A percentile compares a stretch with the other conserved stretches of the same genome.
Evolutionary conservation across 2,113 vertebrate genomes (phyloP).

Genomic region (Oncorhynchus kisutch): DNA sequence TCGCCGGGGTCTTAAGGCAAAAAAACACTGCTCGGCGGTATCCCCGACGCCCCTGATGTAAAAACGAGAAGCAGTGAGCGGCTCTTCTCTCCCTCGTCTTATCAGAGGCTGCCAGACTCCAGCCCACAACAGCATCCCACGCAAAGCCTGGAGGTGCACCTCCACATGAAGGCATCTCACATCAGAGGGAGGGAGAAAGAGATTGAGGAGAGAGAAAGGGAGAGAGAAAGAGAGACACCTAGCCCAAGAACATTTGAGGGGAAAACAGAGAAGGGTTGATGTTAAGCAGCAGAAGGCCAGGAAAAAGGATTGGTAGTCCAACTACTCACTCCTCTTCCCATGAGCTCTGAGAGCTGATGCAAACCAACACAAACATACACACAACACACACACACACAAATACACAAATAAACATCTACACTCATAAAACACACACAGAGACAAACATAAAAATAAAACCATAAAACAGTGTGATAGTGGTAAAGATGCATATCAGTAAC

Average conservation of each 20-base stretch:
- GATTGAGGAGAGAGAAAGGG: not conserved
- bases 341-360: no score
- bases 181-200: conserved; percentile 32
- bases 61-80: conserved; percentile 9
- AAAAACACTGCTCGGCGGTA: conserved; percentile 38
- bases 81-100: conserved; percentile 54
- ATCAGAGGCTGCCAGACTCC: conserved; percentile 73
- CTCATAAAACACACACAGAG: no score
- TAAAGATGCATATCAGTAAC: no score
- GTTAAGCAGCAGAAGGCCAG: conserved; percentile 22
- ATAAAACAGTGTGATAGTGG: no score
- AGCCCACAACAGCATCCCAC: conserved; percentile 67
- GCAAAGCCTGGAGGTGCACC: conserved; percentile 67
- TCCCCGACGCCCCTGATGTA: conserved; percentile 9
- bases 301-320: not conserved
- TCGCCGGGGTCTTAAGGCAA: not conserved
- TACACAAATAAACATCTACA: no score
- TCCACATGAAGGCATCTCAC: conserved; percentile 51
- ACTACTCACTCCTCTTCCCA: no score
- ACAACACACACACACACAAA: no score
- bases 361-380: no score
- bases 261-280: conserved; percentile 54
- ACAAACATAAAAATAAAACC: no score
- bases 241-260: conserved; percentile 52
- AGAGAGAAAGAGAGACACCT: conserved; percentile 43